These are phyloP conservation scores for Macrostomum lignano DNA, from an alignment of 1,140 invertebrate genomes.

Conservation along the genomic window DNA sequence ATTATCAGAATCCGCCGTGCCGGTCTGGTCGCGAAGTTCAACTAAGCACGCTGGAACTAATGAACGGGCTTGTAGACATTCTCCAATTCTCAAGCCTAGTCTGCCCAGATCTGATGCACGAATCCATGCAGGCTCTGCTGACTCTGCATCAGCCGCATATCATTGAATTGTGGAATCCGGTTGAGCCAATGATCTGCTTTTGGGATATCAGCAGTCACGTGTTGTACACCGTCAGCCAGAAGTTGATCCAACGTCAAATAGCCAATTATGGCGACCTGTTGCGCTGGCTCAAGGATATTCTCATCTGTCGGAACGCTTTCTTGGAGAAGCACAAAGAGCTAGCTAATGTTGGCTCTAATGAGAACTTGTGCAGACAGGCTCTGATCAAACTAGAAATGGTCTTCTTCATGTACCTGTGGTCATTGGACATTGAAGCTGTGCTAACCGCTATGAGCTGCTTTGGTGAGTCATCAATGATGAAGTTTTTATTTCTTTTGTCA, in stretches of 20 bases:
- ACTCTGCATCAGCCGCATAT: conserved; percentile 71
- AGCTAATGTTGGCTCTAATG: conserved; percentile 66
- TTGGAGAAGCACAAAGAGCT: conserved; percentile 75
- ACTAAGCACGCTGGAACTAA: conserved; percentile 68
- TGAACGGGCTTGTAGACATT: conserved; percentile 52
- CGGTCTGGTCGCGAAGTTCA: too few relatives aligned
- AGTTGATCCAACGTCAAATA: too few relatives aligned
- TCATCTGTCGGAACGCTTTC: too few relatives aligned
- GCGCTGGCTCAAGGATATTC: too few relatives aligned
- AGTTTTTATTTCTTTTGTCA: too few relatives aligned
- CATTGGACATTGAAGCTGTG: conserved; percentile 77
- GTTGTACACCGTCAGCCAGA: too few relatives aligned
- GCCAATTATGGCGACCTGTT: too few relatives aligned
- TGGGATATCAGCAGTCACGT: conserved; percentile 97
- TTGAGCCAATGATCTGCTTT: conserved; percentile 71
- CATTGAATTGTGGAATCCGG: conserved; percentile 87
- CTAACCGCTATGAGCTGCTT: conserved; percentile 81
- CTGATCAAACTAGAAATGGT: conserved; percentile 90
- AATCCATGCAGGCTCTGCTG: conserved; percentile 79
- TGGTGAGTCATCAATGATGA: too few relatives aligned
- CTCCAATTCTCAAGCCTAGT: conserved; percentile 45
- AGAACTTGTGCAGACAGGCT: too few relatives aligned
- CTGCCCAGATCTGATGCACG: conserved; percentile 69
- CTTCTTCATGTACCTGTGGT: conserved; percentile 94
- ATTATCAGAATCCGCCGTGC: too few relatives aligned